Evolutionary conservation across 53 echinoderm and acorn worm genomes (phyloP).

Genomic region (Zoroaster sp.): DNA sequence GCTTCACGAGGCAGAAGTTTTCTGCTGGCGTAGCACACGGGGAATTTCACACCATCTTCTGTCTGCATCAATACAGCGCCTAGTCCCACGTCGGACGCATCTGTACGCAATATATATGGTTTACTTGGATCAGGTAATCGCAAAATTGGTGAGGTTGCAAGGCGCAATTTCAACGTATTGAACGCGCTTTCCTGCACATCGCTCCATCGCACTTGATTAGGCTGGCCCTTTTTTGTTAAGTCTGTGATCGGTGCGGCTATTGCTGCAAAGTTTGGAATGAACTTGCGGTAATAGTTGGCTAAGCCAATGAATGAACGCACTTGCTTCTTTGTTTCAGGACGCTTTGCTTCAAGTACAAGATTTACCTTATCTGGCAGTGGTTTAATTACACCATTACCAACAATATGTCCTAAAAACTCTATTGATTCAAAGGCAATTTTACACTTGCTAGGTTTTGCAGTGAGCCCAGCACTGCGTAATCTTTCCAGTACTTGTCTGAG

Average conservation of each 20-base stretch:
- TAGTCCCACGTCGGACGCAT: conserved; percentile 51
- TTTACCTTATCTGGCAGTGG: conserved; percentile 43
- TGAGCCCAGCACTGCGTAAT: conserved; percentile 45
- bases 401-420: conserved; percentile 63
- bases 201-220: conserved; percentile 29
- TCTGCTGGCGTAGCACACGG: conserved; percentile 21
- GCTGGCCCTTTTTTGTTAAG: conserved; percentile 45
- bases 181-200: not conserved
- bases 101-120: conserved; percentile 14
- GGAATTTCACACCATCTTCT: conserved; percentile 5
- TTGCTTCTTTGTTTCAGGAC: conserved; percentile 57
- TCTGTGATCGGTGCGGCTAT: conserved; percentile 64
- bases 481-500: conserved; percentile 30
- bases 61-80: conserved; percentile 44
- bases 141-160: not conserved
- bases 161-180: not conserved
- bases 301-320: conserved; percentile 46
- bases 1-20: conserved; percentile 13
- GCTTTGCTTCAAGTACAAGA: not conserved
- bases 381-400: conserved; percentile 39
- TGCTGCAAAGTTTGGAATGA: conserved; percentile 57
- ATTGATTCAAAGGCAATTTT: conserved; percentile 40
- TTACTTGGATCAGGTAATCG: not conserved
- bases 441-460: conserved; percentile 67
- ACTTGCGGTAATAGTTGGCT: conserved; percentile 33